Base-by-base conservation (phyloP, 2,888 invertebrate genomes). In the Dasypogon diadema region DNA sequence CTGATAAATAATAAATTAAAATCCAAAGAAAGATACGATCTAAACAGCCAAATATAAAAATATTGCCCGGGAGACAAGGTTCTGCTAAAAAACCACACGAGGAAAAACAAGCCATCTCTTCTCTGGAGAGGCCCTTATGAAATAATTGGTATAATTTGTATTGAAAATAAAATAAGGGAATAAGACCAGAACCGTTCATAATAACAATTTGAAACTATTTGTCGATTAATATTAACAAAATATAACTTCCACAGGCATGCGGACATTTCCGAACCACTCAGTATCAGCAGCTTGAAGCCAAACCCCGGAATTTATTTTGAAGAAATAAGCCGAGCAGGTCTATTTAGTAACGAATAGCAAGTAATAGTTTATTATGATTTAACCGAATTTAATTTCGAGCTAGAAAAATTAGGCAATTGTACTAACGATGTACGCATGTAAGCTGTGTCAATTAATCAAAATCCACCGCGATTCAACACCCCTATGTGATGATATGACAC, bases 221-320 rank as follows among this genome's bases (percentile, higher is more conserved):
- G 48, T 48, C 2, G 48, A 48, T 4, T 48, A 48, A 48, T n/a
- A 14, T 12, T 4, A 48, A 48, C 30, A 55, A 22, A 46, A 21
- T 60, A 34, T 34, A 55, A 68, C 54, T 18, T 55, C 5, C 22
- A 16, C 14, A n/a, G n/a, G n/a, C 12, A 56, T 55, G 34, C 24
- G 18, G 56, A 6, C 30, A 34, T 37, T 30, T 24, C n/a, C 8
- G 16, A 48, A 12, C 12, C 48, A 3, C 5, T 48, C 12, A 48
- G n/a, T 4, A 48, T 48, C 4, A 48, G 4, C 8, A 8, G 12
- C 48, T 12, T 48, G n/a, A 48, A 48, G 48, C 4, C 8, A 72
- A 46, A 65, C 34, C 14, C 72, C 75, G 78, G 78, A 51, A 77
- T 78, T 4, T 78, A 72, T 24, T 78, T 73, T 46, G 75, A 78